Conservation (phyloP, 2,797 vertebrate species). For the Sarcophilus harrisii region DNA sequence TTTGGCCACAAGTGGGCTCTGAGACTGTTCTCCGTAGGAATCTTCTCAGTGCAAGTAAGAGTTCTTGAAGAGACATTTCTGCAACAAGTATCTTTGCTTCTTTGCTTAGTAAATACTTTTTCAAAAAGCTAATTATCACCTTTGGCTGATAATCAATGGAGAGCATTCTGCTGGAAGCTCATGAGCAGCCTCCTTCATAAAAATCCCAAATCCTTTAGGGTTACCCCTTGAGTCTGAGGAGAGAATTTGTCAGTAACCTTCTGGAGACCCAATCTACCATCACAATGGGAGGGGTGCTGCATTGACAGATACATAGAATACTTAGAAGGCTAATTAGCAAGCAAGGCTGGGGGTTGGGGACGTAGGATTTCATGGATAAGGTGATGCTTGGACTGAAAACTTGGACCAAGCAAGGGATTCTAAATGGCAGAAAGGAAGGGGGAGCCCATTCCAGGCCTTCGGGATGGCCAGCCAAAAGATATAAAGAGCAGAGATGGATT, state of each 20-base stretch:
- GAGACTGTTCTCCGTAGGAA: neutral
- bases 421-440: neutral
- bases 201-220: neutral
- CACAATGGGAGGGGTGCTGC: neutral
- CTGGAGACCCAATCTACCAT: neutral
- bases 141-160: neutral
- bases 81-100: neutral
- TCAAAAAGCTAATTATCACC: neutral
- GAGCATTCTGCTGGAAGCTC: neutral
- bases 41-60: neutral
- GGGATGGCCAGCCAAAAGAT: neutral
- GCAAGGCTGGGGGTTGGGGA: accelerated
- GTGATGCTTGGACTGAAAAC: neutral
- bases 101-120: neutral
- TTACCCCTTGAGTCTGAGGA: neutral
- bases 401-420: neutral
- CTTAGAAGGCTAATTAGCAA: neutral
- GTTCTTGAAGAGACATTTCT: neutral
- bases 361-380: neutral
- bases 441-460: neutral
- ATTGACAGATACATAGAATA: neutral
- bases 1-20: neutral
- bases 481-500: neutral
- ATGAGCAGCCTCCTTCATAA: neutral
- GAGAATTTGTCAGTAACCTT: neutral